These are phyloP conservation scores for Drymonia ruficornis DNA, from an alignment of 2,888 invertebrate genomes.

Conservation along the genomic window DNA sequence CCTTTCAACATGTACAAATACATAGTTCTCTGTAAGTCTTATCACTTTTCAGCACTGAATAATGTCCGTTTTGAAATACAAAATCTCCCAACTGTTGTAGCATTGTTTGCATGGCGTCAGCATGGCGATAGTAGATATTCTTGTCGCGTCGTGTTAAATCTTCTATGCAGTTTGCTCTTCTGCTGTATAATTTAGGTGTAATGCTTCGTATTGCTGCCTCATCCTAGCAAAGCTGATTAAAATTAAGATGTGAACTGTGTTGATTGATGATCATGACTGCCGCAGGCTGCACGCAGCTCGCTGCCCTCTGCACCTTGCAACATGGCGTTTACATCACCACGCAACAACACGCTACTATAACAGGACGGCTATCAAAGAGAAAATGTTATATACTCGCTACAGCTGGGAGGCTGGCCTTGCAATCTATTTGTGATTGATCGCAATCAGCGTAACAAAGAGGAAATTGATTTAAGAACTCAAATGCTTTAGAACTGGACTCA, in stretches of 20 bases:
- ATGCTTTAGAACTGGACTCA: conserved; percentile 91
- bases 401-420: conserved; percentile 91
- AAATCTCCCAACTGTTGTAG: conserved; percentile 27
- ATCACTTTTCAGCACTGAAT: conserved; percentile 44
- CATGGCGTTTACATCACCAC: conserved; percentile 71
- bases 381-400: conserved; percentile 84
- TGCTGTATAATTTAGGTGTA: conserved; percentile 54
- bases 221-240: conserved; percentile 72
- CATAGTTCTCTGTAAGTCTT: conserved; percentile 32
- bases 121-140: conserved; percentile 1
- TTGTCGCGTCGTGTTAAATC: conserved; percentile 14
- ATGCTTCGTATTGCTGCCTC: conserved; percentile 55
- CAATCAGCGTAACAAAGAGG: conserved; percentile 89
- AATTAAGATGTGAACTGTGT: conserved; percentile 64
- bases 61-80: conserved; percentile 21
- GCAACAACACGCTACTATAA: conserved; percentile 68
- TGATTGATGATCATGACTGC: conserved; percentile 52
- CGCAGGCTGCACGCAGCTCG: conserved; percentile 35
- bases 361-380: conserved; percentile 68
- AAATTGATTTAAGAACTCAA: conserved; percentile 94
- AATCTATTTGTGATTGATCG: conserved; percentile 92
- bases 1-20: conserved; percentile 37
- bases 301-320: conserved; percentile 48
- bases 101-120: conserved; percentile 9
- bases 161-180: conserved; percentile 39